Base-by-base conservation (phyloP, 2,797 vertebrate species). In the Orestias chungarensis region DNA sequence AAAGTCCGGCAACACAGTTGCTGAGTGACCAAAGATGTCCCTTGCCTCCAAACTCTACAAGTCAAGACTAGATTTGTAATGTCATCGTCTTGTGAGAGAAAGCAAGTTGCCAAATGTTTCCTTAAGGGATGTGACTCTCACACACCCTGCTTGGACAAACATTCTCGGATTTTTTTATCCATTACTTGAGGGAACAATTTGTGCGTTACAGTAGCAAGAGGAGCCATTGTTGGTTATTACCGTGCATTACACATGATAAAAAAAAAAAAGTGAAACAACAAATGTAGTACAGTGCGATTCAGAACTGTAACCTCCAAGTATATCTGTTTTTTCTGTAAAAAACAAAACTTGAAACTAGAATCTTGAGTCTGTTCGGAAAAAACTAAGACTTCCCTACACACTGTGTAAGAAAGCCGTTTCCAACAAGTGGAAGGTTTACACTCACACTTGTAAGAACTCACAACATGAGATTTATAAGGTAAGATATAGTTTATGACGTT, bases 321-420 rank as follows among this genome's bases (percentile, higher is more conserved):
- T 23, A 54, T 66, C 66, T 62, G 65, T 82, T 55, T 65, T 40
- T 62, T 38, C 23, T 50, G 42, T n/a, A n/a, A n/a, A n/a, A n/a
- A n/a, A n/a, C n/a, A n/a, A n/a, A n/a, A n/a, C n/a, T n/a, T n/a
- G n/a, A n/a, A n/a, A n/a, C n/a, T n/a, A n/a, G n/a, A n/a, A n/a
- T 54, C 20, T 61, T 29, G 15, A 43, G 44, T 64, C 68, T 18
- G 47, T 73, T 62, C 20, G 66, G 78, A 65, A 69, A 71, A 12
- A 80, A 35, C 79, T 6, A 3, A 55, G 64, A 80, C 82, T 88
- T 81, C 82, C 88, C 83, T 81, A 82, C 85, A 81, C 83, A 88
- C 74, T 43, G 68, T 79, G 73, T 81, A 86, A 91, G 84, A 87
- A 85, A 80, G 71, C 67, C n/a, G 64, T 64, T 80, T 81, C 62